Percentiles rank a stretch among this genome's conserved stretches.
Conservation (phyloP, 2,113 vertebrate species). For the Phainopepla nitens region DNA sequence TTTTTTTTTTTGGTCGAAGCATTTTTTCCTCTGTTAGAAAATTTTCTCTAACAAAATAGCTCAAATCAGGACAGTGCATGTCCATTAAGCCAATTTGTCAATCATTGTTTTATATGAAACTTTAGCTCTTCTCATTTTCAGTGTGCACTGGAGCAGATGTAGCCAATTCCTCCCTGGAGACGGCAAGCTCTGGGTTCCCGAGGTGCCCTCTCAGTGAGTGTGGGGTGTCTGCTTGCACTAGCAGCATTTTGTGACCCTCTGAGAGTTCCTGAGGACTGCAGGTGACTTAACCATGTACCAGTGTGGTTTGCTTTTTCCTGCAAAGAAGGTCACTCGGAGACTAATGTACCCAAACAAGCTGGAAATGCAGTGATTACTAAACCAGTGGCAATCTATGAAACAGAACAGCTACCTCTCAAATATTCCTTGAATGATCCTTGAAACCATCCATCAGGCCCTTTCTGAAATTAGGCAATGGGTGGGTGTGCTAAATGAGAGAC, state of each 20-base stretch:
- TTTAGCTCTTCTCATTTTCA: neutral
- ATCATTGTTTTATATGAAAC: neutral
- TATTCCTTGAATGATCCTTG: neutral
- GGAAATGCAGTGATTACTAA: neutral
- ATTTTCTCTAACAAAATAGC: neutral
- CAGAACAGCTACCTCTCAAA: neutral
- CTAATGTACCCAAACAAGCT: neutral
- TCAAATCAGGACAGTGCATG: neutral
- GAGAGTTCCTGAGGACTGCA: neutral
- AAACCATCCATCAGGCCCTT: neutral
- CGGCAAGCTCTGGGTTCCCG: rapidly evolving
- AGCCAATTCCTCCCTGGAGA: neutral
- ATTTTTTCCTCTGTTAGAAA: neutral
- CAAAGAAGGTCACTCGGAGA: neutral
- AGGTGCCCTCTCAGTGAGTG: rapidly evolving
- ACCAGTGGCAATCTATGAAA: neutral
- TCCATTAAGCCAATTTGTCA: neutral
- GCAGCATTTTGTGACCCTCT: neutral
- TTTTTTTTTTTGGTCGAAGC: neutral
- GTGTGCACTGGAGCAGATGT: neutral
- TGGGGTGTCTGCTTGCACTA: neutral
- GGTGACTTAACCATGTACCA: neutral
- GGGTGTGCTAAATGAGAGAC: neutral
- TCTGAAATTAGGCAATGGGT: neutral
- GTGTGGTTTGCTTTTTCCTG: neutral